Percentiles rank a stretch among this genome's conserved stretches.
Evolutionary conservation across 2,797 vertebrate genomes (phyloP).

Genomic region (Varecia variegata): DNA sequence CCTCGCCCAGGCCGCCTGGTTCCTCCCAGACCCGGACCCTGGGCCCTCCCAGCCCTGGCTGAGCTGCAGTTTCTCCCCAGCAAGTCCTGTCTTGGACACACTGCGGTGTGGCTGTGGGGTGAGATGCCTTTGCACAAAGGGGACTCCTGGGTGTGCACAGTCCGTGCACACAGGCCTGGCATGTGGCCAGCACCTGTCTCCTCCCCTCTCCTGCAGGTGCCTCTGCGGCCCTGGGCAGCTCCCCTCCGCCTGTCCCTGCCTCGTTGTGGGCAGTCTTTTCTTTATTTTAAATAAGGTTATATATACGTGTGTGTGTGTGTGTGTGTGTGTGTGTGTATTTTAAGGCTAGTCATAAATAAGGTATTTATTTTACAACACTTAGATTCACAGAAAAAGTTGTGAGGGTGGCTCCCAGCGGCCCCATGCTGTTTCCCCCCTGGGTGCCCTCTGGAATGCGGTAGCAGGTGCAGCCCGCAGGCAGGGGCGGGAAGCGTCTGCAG

Average conservation of each 20-base stretch:
- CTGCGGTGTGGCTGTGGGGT: neutral
- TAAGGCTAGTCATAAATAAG: neutral
- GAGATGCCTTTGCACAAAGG: neutral
- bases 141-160: neutral
- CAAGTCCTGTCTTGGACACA: neutral
- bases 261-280: no score
- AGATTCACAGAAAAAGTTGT: neutral
- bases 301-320: no score
- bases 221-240: neutral
- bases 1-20: neutral
- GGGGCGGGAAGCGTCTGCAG: neutral
- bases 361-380: neutral
- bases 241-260: no score
- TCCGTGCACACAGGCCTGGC: neutral
- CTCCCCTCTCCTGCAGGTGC: no score
- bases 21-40: no score
- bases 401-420: neutral
- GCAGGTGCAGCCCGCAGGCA: neutral
- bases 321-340: accelerated
- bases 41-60: neutral
- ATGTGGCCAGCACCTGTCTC: neutral
- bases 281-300: no score
- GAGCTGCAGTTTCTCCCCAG: neutral
- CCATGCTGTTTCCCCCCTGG: no score
- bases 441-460: neutral